Conservation (phyloP, 2,797 vertebrate genomes). For the Clarias pachynema region DNA sequence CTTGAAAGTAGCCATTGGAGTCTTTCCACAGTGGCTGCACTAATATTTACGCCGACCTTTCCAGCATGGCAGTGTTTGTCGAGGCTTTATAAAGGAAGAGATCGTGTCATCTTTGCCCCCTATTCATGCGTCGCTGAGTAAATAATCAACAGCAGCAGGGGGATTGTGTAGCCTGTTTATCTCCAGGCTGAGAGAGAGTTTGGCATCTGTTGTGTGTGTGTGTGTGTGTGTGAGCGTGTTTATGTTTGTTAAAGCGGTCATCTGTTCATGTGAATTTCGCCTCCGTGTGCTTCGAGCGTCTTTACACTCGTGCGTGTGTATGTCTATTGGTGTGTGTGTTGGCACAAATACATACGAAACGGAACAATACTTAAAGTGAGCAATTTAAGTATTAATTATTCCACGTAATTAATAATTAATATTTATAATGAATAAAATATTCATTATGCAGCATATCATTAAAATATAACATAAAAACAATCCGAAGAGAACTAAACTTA, state of each 20-base stretch:
- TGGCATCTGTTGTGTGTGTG: slow-evolving; percentile 46
- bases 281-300: neutral
- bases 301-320: slow-evolving; percentile 1
- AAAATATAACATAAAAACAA: neutral
- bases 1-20: slow-evolving; percentile 50
- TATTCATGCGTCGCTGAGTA: slow-evolving; percentile 62
- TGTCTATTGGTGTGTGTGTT: slow-evolving; percentile 30
- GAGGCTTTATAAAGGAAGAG: slow-evolving; percentile 50
- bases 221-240: slow-evolving; percentile 44
- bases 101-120: slow-evolving; percentile 53
- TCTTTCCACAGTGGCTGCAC: slow-evolving; percentile 52
- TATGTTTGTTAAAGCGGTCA: slow-evolving; percentile 12
- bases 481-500: neutral
- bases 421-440: too few relatives aligned
- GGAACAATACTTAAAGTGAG: neutral
- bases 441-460: neutral
- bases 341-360: neutral
- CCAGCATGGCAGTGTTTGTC: slow-evolving; percentile 59
- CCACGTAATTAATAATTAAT: neutral
- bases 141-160: slow-evolving; percentile 55
- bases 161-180: slow-evolving; percentile 61
- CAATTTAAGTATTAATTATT: neutral
- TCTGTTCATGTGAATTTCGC: slow-evolving; percentile 3
- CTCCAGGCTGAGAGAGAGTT: slow-evolving; percentile 25
- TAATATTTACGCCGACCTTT: slow-evolving; percentile 68